Base-by-base conservation (phyloP, 2,888 invertebrate species). In the Dromius quadrimaculatus region DNA sequence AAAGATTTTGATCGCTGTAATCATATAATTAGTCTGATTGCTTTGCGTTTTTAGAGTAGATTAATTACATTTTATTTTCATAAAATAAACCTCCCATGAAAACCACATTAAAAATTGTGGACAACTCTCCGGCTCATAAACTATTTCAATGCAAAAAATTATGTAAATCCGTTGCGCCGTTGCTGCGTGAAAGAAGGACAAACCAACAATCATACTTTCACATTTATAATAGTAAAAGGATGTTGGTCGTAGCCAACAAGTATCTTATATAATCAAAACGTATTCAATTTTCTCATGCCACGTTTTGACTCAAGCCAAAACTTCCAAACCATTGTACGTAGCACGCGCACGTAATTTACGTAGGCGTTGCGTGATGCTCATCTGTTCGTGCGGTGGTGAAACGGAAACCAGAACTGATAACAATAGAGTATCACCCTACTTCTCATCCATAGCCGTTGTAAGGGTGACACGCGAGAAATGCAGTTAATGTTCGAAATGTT, bases 341-440 rank as follows among this genome's bases (percentile, higher is more conserved):
- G 3, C 15, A 11, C 50, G 28, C 50, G 50, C 50, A 54, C 50
- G 28, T 54, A 28, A 6, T 54, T 23, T 19, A 54, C 23, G 50
- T 23, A 15, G 50, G 50, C 50, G 50, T 54, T 28, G 50, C 50
- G 50, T 54, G 50, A 54, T 54, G 50, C 50, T 54, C 50, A 54
- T 54, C 50, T 54, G 50, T 54, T 54, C 50, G 28, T 47, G 47
- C 23, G 47, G 47, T 11, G 47, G 47, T n/a, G 36, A 41, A 4
- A 15, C 50, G 50, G 50, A 54, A 54, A 23, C 50, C 28, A 54
- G 50, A 28, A 54, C 28, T 32, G 50, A 54, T 54, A 54, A 15
- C 50, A 54, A 28, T 28, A 23, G 23, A 11, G 50, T 47, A 23
- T 28, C n/a, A 4, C 50, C n/a, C 23, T 19, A 54, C 1, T 28